Conservation (phyloP, 2,113 vertebrate species). For the Uria aalge region DNA sequence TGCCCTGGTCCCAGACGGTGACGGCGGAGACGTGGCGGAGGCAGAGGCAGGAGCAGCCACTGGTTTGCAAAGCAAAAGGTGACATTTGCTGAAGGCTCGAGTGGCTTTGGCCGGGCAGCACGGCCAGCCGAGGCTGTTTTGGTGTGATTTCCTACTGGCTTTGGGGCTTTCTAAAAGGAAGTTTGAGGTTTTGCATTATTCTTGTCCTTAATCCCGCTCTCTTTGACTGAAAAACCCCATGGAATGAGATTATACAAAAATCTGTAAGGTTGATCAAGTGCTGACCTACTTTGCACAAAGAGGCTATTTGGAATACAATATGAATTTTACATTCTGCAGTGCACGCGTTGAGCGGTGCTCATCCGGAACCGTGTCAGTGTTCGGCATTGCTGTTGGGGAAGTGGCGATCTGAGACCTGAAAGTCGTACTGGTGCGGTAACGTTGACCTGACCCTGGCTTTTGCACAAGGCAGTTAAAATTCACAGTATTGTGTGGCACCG, state of each 20-base stretch:
- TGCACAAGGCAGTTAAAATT: neutral
- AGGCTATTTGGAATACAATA: constrained; percentile 27
- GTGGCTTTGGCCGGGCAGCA: neutral
- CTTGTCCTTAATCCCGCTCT: constrained; percentile 35
- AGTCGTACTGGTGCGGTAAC: neutral
- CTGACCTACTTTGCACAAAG: constrained; percentile 65
- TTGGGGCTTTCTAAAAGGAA: constrained; percentile 20
- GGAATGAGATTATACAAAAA: constrained; percentile 62
- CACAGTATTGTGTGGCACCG: neutral
- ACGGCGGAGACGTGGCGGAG: neutral
- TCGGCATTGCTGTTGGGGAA: neutral
- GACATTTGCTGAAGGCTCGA: neutral
- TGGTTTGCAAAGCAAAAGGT: fast-evolving
- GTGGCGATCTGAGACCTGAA: neutral
- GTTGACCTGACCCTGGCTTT: neutral
- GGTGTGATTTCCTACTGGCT: neutral
- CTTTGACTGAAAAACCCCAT: constrained; percentile 44
- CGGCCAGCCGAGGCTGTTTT: neutral
- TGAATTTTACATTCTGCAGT: neutral
- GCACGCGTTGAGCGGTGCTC: neutral
- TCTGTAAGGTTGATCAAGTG: constrained; percentile 51
- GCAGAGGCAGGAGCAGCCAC: neutral
- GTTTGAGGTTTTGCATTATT: neutral
- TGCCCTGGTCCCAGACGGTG: neutral
- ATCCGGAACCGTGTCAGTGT: neutral